phyloP scores from a whole-genome alignment of 2,888 invertebrate genomes.

The Petrophora chlorosata region DNA sequence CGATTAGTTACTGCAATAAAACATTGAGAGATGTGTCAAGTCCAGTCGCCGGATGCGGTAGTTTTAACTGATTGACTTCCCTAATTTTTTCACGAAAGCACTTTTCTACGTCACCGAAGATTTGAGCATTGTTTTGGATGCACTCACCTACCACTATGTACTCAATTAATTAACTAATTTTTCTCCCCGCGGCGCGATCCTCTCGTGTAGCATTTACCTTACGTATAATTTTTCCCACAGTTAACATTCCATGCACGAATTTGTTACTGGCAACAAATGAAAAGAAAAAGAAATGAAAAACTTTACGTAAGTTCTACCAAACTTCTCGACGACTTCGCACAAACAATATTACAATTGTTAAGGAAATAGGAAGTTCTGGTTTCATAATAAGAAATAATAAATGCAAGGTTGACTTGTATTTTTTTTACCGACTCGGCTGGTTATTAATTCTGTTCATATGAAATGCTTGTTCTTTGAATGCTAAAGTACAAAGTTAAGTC shows the following conservation, averaged over 20 bases:
- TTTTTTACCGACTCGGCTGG: neutral
- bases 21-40: no score
- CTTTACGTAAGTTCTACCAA: slow-evolving; percentile 4
- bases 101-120: no score
- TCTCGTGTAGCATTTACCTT: no score
- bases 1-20: no score
- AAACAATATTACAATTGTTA: slow-evolving; percentile 15
- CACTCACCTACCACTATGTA: no score
- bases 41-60: no score
- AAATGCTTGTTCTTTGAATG: neutral
- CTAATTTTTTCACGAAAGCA: no score
- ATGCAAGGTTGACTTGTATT: slow-evolving; percentile 6
- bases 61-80: no score
- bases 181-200: no score
- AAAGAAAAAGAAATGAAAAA: slow-evolving; percentile 6
- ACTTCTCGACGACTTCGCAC: slow-evolving; percentile 5
- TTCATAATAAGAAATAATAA: slow-evolving; percentile 10
- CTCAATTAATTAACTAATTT: no score
- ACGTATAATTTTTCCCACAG: neutral
- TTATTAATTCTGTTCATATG: neutral
- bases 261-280: neutral
- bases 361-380: slow-evolving; percentile 11
- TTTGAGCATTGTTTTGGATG: no score
- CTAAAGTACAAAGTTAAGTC: no score
- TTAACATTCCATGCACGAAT: neutral